phyloP scores from a whole-genome alignment of 2,113 vertebrate species.

The Carassius gibelio region DNA sequence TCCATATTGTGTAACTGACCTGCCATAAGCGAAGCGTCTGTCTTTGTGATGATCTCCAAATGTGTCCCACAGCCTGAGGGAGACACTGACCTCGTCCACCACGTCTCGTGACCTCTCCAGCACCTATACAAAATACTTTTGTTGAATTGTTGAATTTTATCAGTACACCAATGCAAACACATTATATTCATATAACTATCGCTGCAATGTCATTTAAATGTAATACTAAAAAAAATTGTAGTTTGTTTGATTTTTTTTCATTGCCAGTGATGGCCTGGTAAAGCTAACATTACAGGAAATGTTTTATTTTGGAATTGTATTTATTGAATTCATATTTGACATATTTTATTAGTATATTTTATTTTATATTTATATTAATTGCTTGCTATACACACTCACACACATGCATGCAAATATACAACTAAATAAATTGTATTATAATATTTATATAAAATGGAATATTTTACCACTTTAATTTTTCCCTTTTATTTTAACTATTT shows the following conservation, averaged over 20 bases:
- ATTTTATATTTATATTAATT: background rate
- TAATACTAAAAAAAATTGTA: background rate
- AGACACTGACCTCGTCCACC: conserved; percentile 85
- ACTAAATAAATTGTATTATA: too few relatives aligned
- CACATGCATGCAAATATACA: too few relatives aligned
- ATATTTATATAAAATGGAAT: too few relatives aligned
- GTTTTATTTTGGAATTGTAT: too few relatives aligned
- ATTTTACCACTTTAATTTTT: too few relatives aligned
- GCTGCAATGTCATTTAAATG: background rate
- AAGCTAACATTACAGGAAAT: too few relatives aligned
- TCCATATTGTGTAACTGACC: conserved; percentile 65
- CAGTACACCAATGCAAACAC: background rate
- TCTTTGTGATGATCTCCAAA: conserved; percentile 89
- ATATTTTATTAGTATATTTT: background rate
- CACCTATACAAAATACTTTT: conserved; percentile 68
- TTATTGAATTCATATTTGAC: background rate
- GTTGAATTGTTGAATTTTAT: background rate
- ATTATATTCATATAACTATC: background rate
- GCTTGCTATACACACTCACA: too few relatives aligned
- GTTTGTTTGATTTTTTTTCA: too few relatives aligned
- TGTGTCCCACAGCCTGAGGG: conserved; percentile 84
- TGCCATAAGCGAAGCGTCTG: conserved; percentile 83
- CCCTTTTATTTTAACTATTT: background rate
- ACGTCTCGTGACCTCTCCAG: conserved; percentile 84
- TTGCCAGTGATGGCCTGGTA: too few relatives aligned